A percentile compares a stretch with the other conserved stretches of the same genome.
Conservation (phyloP, 2,797 vertebrate species). For the Allenopithecus nigroviridis region DNA sequence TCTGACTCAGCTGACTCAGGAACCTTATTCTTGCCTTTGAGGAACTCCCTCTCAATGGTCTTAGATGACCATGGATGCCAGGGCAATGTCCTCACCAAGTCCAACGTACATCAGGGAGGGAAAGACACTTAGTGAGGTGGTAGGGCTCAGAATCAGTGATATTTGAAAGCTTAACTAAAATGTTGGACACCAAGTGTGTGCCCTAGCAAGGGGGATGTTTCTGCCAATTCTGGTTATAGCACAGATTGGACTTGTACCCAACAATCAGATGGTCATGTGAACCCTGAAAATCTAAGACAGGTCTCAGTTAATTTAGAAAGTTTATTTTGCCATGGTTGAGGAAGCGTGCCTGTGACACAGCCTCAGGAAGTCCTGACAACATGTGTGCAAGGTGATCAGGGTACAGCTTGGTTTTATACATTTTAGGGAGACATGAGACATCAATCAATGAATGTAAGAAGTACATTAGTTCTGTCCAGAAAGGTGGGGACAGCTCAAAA, state of each 20-base stretch:
- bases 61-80: accelerated
- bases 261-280: accelerated
- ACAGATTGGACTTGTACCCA: accelerated
- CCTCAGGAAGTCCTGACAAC: no score
- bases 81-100: accelerated
- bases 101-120: no score
- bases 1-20: background rate
- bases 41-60: background rate
- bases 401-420: no score
- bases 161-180: background rate
- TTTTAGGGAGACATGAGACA: no score
- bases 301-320: no score
- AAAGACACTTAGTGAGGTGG: accelerated
- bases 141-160: accelerated
- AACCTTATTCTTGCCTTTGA: background rate
- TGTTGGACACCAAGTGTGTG: accelerated
- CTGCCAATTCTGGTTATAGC: background rate
- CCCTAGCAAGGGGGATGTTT: background rate
- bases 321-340: no score
- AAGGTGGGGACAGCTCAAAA: no score
- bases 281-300: no score
- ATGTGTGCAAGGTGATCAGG: no score
- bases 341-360: no score
- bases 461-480: no score
- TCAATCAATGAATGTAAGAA: no score